Evolutionary conservation across 2,888 invertebrate genomes (phyloP), one percentile per base, ranked within the genome.

Genomic region (Boloria euphrosyne): DNA sequence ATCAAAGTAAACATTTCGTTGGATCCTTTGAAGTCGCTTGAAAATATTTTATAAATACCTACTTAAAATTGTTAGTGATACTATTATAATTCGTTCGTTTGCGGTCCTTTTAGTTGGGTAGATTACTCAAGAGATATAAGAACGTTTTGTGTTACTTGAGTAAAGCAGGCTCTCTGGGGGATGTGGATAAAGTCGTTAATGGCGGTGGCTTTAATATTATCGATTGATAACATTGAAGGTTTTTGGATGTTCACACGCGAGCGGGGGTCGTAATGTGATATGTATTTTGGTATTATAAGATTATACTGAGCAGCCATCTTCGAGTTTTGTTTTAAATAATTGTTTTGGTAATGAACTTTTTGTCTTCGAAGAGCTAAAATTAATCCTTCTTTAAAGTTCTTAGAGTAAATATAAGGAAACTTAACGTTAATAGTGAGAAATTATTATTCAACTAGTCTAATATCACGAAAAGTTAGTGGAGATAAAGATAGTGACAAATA

Each of bases 231-330:
- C 77, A 80, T 76, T 76, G 80, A 82, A 84, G 84, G 84, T 83
- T 85, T 84, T 83, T 75, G 78, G 83, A 66, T 86, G 85, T 84
- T 83, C 79, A 83, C 86, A 89, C 87, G 89, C 87, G 80, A 87
- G 81, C 84, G 80, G 83, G 82, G 81, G 85, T 76, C 76, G 82
- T 85, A 85, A 82, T 81, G 81, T 82, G 81, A 80, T 80, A 80
- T 80, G 78, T 77, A 82, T 81, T 85, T 83, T 83, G 84, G 85
- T 85, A 83, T 84, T 85, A 81, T 83, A 83, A 85, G 80, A 77
- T 84, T 49, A 84, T 85, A 84, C 79, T 74, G 76, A 77, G 73
- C 73, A 79, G 80, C 79, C 80, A 75, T 53, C 22, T 50, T 52
- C 27, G 43, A 51, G 31, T 46, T 31, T 60, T 47, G 64, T 57